Evolutionary conservation across 2,888 invertebrate species (phyloP).

Genomic region (Caenorhabditis sp.): DNA sequence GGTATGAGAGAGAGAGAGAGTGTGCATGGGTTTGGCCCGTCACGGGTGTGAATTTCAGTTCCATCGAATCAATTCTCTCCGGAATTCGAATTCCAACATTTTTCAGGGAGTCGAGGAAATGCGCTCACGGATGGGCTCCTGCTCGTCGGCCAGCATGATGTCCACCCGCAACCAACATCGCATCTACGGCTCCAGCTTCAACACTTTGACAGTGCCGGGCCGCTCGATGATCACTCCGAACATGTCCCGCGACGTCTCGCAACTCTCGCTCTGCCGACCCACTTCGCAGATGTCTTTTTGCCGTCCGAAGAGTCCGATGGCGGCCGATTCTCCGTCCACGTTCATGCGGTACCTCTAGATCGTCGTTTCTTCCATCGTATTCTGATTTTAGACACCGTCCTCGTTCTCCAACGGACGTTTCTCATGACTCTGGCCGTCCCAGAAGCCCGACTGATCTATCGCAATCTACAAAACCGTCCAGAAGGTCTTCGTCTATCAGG

Average conservation of each 20-base stretch:
- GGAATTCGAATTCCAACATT: neutral
- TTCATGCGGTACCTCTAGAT: conserved; percentile 16
- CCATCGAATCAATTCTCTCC: neutral
- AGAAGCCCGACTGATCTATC: conserved; percentile 68
- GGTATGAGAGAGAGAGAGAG: conserved; percentile 7
- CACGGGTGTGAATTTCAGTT: neutral
- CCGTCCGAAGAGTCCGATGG: conserved; percentile 61
- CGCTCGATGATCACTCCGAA: conserved; percentile 72
- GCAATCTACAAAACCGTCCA: conserved; percentile 54
- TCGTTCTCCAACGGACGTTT: conserved; percentile 62
- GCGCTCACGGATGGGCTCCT: conserved; percentile 67
- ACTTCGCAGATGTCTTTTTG: conserved; percentile 57
- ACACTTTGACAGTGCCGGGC: conserved; percentile 70
- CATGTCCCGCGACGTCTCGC: conserved; percentile 71
- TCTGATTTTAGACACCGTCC: conserved; percentile 42
- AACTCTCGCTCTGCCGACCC: conserved; percentile 65
- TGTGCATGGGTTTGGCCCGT: conserved; percentile 7
- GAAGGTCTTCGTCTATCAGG: conserved; percentile 50
- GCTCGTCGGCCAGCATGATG: conserved; percentile 69
- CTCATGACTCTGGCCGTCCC: conserved; percentile 65
- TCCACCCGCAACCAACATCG: conserved; percentile 67
- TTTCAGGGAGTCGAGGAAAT: conserved; percentile 70
- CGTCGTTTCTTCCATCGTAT: neutral
- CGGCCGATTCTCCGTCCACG: conserved; percentile 50
- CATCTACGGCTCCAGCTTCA: conserved; percentile 66